Conservation (phyloP, 2,888 invertebrate genomes). For the Leucophenga montana region DNA sequence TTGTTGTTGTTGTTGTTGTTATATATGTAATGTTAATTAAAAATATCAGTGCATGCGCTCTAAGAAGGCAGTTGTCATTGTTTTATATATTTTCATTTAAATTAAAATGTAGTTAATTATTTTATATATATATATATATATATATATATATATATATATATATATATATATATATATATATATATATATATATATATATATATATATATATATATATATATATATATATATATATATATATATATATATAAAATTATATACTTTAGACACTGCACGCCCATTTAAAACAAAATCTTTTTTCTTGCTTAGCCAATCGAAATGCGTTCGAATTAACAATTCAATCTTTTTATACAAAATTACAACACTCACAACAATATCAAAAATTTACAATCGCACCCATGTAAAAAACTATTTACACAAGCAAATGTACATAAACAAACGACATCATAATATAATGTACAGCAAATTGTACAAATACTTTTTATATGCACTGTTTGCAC, state of each 20-base stretch:
- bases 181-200: neutral
- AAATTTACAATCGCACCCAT: too few species aligned
- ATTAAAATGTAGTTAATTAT: neutral
- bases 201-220: neutral
- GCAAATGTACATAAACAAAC: neutral
- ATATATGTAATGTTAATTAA: slow-evolving; percentile 52
- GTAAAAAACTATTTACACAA: neutral
- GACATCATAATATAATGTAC: too few species aligned
- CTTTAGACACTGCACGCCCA: too few species aligned
- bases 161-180: too few species aligned
- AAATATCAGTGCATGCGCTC: slow-evolving; percentile 68
- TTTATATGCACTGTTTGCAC: neutral
- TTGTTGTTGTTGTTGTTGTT: slow-evolving; percentile 13
- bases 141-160: neutral
- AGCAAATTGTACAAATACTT: neutral
- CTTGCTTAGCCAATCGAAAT: too few species aligned
- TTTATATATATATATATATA: neutral
- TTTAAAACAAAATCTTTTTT: too few species aligned
- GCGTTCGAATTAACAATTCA: too few species aligned
- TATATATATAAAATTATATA: neutral
- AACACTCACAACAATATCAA: too few species aligned
- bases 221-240: neutral
- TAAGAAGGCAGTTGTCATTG: slow-evolving; percentile 58
- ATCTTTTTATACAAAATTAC: too few species aligned
- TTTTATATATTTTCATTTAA: neutral